Evolutionary conservation across 2,888 invertebrate species (phyloP), one percentile per base, ranked within the genome.

Genomic region (Sabatieria punctata): DNA sequence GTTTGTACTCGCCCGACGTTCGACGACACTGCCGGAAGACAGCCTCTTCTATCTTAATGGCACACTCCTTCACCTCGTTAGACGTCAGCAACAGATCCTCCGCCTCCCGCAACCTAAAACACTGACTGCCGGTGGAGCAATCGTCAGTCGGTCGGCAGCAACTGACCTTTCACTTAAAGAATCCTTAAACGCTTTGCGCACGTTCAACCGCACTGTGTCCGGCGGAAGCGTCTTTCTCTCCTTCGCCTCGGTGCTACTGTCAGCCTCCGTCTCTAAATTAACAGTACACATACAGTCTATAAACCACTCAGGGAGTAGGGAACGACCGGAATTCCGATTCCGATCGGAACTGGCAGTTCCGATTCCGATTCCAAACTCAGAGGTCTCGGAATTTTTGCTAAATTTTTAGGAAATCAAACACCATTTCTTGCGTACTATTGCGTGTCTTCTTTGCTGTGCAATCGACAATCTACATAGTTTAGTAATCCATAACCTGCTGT

Each of bases 191-290:
- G 82, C 80, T 61, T 83, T 84, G 41, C 80, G 75, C 22, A 89
- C 84, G 64, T 81, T 88, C 2, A 81, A 74, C 44, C 89, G 72
- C 41, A 85, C 77, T 8, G 80, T 78, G 57, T 82, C 82, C 4
- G 73, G 36, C 36, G 15, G n/a, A n/a, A 8, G 6, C 36, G 19
- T n/a, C 36, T 36, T 4, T 4, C 36, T n/a, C 36, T 15, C 19
- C 6, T 19, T n/a, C 6, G 15, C 4, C 6, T 36, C 36, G 3
- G 36, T 36, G 36, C 36, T 36, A 15, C 36, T 36, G 36, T 36
- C 36, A 4, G 36, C 36, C 36, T 36, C 36, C 36, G 36, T 36
- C 15, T 4, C 36, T 36, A 19, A 36, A 15, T 3, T 18, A 3
- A 19, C 36, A 19, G 3, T n/a, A 15, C 15, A 4, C 30, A 15